These are phyloP conservation scores for Barnardius zonarius DNA, from an alignment of 2,113 vertebrate genomes.

Conservation along the genomic window DNA sequence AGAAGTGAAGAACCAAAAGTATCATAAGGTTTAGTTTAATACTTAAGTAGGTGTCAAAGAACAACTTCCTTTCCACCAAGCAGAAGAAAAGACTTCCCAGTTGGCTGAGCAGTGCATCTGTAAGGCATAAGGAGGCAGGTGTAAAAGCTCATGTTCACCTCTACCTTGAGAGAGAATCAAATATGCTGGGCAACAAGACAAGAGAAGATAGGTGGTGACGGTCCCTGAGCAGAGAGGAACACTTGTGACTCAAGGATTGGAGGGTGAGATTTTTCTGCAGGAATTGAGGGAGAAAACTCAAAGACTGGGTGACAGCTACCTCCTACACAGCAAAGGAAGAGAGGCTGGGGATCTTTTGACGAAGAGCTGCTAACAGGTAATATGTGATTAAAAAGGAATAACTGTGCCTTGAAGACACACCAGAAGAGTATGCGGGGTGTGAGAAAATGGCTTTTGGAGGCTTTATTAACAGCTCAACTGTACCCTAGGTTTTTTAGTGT, in stretches of 20 bases:
- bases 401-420: background rate
- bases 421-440: slow-evolving; percentile 9
- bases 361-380: slow-evolving; percentile 2
- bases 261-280: background rate
- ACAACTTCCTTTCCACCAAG: background rate
- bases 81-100: background rate
- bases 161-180: background rate
- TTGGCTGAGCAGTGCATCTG: rapidly evolving
- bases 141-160: background rate
- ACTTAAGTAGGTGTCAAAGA: background rate
- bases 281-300: background rate
- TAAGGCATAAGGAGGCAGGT: background rate
- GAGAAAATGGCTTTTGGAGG: background rate
- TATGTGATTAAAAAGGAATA: slow-evolving; percentile 35
- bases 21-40: background rate
- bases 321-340: background rate
- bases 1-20: background rate
- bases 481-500: slow-evolving; percentile 1
- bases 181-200: background rate
- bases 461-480: slow-evolving; percentile 33
- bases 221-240: background rate
- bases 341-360: background rate
- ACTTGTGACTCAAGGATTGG: background rate
- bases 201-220: background rate
- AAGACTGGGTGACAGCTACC: background rate